These are phyloP conservation scores for Muscicapa striata DNA, from an alignment of 2,797 vertebrate genomes.

Conservation along the genomic window DNA sequence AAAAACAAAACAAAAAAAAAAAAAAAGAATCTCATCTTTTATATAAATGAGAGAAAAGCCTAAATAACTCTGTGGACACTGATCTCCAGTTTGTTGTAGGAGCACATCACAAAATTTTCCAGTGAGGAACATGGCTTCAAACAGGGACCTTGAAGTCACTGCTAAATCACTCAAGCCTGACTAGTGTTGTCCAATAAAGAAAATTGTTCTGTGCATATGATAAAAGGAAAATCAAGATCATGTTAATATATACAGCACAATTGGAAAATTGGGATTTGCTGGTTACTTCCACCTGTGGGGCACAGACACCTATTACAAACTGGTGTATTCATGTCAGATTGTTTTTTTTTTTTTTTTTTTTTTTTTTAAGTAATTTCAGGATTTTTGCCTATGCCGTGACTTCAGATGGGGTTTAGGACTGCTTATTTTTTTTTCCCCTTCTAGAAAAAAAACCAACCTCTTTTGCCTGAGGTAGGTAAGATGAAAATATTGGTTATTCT, in stretches of 20 bases:
- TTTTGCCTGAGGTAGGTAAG: not conserved
- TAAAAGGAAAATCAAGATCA: not conserved
- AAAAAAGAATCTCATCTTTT: not conserved
- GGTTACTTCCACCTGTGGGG: not conserved
- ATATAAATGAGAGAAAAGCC: not conserved
- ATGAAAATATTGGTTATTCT: not conserved
- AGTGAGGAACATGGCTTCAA: rapidly evolving
- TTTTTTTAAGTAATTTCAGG: not conserved
- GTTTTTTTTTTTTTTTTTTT: no score
- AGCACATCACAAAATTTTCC: not conserved
- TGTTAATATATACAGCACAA: not conserved
- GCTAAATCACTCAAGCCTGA: not conserved
- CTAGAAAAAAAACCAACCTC: not conserved
- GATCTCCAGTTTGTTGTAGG: rapidly evolving
- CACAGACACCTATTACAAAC: not conserved
- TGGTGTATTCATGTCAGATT: not conserved
- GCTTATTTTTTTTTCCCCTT: not conserved
- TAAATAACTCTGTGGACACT: not conserved
- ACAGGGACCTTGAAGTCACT: not conserved
- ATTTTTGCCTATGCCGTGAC: not conserved
- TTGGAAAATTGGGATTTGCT: not conserved
- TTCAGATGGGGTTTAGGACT: not conserved
- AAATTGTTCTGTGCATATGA: not conserved
- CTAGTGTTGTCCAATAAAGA: not conserved
- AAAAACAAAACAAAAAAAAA: not conserved